Percentiles rank a stretch among this genome's conserved stretches.
Conservation (phyloP, 1,140 invertebrate species). For the Lepeophtheirus salmonis region DNA sequence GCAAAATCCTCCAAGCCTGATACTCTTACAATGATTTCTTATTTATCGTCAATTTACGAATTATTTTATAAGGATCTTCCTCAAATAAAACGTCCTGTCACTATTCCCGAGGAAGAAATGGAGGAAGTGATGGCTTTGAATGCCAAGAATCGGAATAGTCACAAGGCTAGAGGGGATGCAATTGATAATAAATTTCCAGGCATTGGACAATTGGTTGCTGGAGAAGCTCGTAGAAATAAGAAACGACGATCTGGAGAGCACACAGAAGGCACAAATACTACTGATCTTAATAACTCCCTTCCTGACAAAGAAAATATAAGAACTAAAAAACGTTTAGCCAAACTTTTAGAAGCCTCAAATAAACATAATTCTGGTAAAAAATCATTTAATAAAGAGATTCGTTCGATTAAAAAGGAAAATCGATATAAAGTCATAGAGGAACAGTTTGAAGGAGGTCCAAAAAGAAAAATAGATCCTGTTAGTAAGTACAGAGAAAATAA, state of each 20-base stretch:
- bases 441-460: background rate
- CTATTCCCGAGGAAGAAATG: too few relatives aligned
- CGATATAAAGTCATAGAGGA: slow-evolving; percentile 13
- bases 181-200: too few relatives aligned
- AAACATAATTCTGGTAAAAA: background rate
- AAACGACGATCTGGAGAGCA: slow-evolving; percentile 1
- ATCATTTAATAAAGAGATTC: too few relatives aligned
- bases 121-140: background rate
- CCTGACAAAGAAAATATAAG: slow-evolving; percentile 8
- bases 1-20: slow-evolving; percentile 46
- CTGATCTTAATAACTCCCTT: background rate
- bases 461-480: background rate
- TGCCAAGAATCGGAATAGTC: background rate
- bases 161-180: background rate
- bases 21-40: slow-evolving; percentile 53
- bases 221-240: slow-evolving; percentile 8
- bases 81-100: slow-evolving; percentile 28
- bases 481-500: slow-evolving; percentile 31
- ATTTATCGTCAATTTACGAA: slow-evolving; percentile 69
- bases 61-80: slow-evolving; percentile 60
- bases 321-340: slow-evolving; percentile 8
- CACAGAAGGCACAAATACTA: background rate
- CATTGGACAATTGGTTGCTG: slow-evolving; percentile 13
- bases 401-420: slow-evolving; percentile 12
- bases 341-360: background rate